These are phyloP conservation scores for Torymus tubicola DNA, from an alignment of 2,888 invertebrate species.

Conservation along the genomic window DNA sequence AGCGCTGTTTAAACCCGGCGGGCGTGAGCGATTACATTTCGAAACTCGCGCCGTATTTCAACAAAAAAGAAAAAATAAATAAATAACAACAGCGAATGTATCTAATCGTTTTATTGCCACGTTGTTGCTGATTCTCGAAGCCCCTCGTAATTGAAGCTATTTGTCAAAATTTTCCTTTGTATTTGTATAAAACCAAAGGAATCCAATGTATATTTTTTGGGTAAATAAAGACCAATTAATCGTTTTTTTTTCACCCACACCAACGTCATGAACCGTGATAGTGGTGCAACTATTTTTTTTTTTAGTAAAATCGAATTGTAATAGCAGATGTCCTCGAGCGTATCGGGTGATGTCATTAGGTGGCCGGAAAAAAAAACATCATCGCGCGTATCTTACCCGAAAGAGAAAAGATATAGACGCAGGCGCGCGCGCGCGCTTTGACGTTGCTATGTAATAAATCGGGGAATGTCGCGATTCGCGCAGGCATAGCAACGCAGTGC, in stretches of 20 bases:
- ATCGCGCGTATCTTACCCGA: background rate
- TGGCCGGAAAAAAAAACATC: conserved; percentile 3
- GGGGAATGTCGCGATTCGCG: conserved; percentile 7
- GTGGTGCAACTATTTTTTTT: conserved; percentile 33
- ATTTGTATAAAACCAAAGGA: background rate
- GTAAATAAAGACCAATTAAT: background rate
- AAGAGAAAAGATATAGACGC: conserved; percentile 28
- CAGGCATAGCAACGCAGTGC: conserved; percentile 7
- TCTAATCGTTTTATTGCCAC: background rate
- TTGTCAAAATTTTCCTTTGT: background rate
- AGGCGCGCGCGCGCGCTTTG: conserved; percentile 6
- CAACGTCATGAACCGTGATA: background rate
- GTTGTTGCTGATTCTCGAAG: background rate
- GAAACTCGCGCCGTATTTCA: background rate
- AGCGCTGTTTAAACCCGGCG: background rate
- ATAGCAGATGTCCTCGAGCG: conserved; percentile 37
- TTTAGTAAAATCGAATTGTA: conserved; percentile 8
- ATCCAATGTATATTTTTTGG: background rate
- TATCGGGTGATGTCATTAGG: conserved; percentile 34
- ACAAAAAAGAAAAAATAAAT: no score
- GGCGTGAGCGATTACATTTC: background rate
- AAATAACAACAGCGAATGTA: no score
- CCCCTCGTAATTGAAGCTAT: background rate
- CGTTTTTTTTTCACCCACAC: background rate
- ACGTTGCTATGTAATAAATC: conserved; percentile 28